These are phyloP conservation scores for Tyrannus savana DNA, from an alignment of 2,113 vertebrate species.

Conservation along the genomic window DNA sequence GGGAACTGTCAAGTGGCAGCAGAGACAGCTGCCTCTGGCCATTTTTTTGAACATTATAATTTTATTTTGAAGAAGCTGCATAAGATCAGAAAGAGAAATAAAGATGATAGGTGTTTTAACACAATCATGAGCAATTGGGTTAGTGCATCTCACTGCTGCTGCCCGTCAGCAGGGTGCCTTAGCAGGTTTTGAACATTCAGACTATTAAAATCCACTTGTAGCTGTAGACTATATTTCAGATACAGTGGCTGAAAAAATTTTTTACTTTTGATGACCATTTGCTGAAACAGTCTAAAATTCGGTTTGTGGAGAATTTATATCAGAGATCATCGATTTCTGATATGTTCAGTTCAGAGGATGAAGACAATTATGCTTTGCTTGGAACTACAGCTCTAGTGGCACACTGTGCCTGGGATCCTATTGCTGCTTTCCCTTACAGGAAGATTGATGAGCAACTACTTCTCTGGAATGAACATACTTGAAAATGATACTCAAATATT, in stretches of 20 bases:
- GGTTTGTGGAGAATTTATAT: not conserved
- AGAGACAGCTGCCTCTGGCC: not conserved
- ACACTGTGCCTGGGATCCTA: not conserved
- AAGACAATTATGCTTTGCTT: not conserved
- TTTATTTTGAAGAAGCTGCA: not conserved
- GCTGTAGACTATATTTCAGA: not conserved
- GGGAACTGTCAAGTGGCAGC: not conserved
- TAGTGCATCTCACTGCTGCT: not conserved
- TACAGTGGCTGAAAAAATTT: not conserved
- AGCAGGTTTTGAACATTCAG: not conserved
- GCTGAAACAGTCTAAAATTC: not conserved
- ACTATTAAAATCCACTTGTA: not conserved
- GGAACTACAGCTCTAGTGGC: not conserved
- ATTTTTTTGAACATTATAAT: not conserved
- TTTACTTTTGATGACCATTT: not conserved
- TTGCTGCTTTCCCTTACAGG: not conserved
- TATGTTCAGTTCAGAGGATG: not conserved
- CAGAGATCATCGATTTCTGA: not conserved
- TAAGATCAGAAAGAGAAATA: not conserved
- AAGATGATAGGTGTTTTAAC: not conserved
- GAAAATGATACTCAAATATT: not conserved
- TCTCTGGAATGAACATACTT: not conserved
- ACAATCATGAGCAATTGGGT: not conserved
- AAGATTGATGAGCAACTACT: not conserved
- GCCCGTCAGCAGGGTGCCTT: not conserved